Evolutionary conservation across 2,113 vertebrate species (phyloP).

Genomic region (Paramisgurnus dabryanus): DNA sequence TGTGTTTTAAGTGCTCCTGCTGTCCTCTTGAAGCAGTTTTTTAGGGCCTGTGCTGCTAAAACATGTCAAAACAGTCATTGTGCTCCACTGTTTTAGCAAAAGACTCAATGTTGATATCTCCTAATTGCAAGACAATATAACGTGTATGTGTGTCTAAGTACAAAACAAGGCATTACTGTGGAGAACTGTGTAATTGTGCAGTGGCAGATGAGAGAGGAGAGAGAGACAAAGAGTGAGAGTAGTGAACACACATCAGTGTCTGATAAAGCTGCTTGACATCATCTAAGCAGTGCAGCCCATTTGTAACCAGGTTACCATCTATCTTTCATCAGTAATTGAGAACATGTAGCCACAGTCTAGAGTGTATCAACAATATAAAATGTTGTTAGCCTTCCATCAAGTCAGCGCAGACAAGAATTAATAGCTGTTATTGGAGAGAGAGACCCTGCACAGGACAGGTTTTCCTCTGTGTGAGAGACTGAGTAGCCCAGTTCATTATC

Average conservation of each 20-base stretch:
- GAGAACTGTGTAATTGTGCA: constrained; percentile 54
- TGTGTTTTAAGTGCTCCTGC: constrained; percentile 50
- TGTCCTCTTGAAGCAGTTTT: constrained; percentile 28
- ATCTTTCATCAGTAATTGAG: constrained; percentile 77
- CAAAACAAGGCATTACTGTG: not conserved
- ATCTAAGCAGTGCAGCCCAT: constrained; percentile 72
- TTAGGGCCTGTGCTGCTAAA: constrained; percentile 7
- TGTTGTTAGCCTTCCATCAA: constrained; percentile 77
- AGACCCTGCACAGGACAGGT: constrained; percentile 58
- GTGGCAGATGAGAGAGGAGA: constrained; percentile 23
- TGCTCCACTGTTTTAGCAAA: constrained; percentile 6
- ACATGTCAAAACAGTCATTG: constrained; percentile 45
- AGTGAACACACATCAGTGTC: constrained; percentile 44
- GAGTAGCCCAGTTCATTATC: constrained; percentile 68
- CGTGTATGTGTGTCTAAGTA: not conserved
- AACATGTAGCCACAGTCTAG: constrained; percentile 69
- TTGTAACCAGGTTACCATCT: constrained; percentile 79
- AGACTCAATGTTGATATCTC: too few species aligned
- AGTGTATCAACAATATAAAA: constrained; percentile 79
- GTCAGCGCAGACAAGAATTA: constrained; percentile 74
- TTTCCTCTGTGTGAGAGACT: constrained; percentile 70
- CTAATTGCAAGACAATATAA: too few species aligned
- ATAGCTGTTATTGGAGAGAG: constrained; percentile 70
- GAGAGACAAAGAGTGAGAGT: not conserved
- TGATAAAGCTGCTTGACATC: constrained; percentile 77